These are phyloP conservation scores for Endotricha flammealis DNA, from an alignment of 2,888 invertebrate genomes.

Conservation along the genomic window DNA sequence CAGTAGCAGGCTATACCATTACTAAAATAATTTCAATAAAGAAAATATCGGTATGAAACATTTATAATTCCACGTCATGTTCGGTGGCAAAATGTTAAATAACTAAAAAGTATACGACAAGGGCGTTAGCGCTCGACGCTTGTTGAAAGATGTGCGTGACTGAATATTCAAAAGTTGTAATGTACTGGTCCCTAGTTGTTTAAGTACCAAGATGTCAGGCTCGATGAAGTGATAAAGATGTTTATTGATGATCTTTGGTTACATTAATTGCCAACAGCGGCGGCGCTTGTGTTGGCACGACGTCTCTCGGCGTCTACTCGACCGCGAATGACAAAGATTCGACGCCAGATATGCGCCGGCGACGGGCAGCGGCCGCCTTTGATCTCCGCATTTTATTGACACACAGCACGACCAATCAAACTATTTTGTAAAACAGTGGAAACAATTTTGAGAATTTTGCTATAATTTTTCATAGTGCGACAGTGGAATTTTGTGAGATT, in stretches of 20 bases:
- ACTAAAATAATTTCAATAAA: too few species aligned
- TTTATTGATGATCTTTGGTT: conserved; percentile 75
- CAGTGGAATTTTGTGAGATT: not conserved
- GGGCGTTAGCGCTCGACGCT: conserved; percentile 26
- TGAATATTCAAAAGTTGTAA: conserved; percentile 62
- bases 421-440: not conserved
- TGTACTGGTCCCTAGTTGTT: conserved; percentile 54
- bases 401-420: conserved; percentile 68
- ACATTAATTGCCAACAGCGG: conserved; percentile 73
- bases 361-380: conserved; percentile 55
- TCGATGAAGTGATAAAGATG: conserved; percentile 75
- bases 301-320: conserved; percentile 49
- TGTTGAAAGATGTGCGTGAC: conserved; percentile 64
- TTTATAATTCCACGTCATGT: conserved; percentile 29
- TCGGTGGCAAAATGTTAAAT: conserved; percentile 35
- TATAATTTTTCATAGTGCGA: not conserved
- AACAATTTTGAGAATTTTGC: not conserved
- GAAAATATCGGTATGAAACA: too few species aligned
- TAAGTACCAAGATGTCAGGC: conserved; percentile 61
- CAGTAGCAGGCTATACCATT: too few species aligned
- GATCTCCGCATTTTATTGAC: conserved; percentile 48
- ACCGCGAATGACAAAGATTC: conserved; percentile 72
- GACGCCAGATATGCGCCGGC: conserved; percentile 51
- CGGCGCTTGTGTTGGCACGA: conserved; percentile 61
- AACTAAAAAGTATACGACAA: conserved; percentile 25